Conservation (phyloP, 1,140 invertebrate genomes). For the Heliothis virescens region DNA sequence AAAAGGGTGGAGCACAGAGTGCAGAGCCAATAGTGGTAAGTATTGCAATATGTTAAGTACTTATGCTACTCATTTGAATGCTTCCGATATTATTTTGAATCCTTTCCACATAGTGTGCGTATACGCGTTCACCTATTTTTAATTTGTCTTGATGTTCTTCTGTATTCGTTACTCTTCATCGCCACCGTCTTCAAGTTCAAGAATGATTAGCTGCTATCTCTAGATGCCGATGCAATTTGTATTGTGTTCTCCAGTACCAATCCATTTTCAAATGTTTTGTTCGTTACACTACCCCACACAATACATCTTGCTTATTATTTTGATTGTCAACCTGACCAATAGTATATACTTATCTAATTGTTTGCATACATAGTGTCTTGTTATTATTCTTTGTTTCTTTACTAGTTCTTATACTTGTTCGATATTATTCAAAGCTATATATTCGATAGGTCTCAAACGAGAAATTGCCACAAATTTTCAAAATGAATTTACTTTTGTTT, state of each 20-base stretch:
- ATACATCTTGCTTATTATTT: slow-evolving; percentile 69
- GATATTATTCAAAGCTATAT: too few species aligned
- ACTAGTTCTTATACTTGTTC: slow-evolving; percentile 19
- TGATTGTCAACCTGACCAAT: slow-evolving; percentile 39
- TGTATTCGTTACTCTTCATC: slow-evolving; percentile 59
- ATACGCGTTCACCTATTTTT: slow-evolving; percentile 52
- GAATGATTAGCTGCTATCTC: slow-evolving; percentile 84
- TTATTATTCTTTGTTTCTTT: slow-evolving; percentile 32
- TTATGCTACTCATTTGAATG: slow-evolving; percentile 61
- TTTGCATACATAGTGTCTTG: slow-evolving; percentile 45
- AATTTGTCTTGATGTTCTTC: slow-evolving; percentile 55
- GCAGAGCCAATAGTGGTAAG: slow-evolving; percentile 98
- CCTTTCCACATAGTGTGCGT: slow-evolving; percentile 46
- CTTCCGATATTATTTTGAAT: slow-evolving; percentile 59
- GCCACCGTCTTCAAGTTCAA: slow-evolving; percentile 53
- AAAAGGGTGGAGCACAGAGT: slow-evolving; percentile 95
- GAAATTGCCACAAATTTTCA: too few species aligned
- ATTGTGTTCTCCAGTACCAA: slow-evolving; percentile 65
- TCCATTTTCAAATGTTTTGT: slow-evolving; percentile 56
- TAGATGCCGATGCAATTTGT: slow-evolving; percentile 80
- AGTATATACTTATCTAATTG: slow-evolving; percentile 28
- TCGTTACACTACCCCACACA: slow-evolving; percentile 59
- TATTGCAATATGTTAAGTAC: slow-evolving; percentile 73
- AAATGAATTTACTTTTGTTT: too few species aligned
- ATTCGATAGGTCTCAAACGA: too few species aligned